Evolutionary conservation across 2,888 invertebrate genomes (phyloP), one percentile per base, ranked within the genome.

Genomic region (Lasius fuliginosus): DNA sequence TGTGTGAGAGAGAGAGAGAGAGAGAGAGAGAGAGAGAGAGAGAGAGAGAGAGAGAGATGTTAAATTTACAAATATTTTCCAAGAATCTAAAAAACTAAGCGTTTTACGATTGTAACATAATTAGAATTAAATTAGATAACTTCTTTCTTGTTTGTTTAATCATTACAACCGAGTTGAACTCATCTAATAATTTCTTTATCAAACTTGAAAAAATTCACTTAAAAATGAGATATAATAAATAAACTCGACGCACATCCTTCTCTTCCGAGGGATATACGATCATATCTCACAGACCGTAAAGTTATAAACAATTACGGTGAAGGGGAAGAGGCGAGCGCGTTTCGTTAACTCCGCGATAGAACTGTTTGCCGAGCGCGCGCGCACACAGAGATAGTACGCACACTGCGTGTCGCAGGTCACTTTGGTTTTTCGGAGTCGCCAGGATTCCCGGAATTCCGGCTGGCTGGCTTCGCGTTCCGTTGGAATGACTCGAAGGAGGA

Each of bases 381-480:
- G 15, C 15, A 33, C 11, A 12, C 3, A 36, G 5, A 36, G 0
- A 36, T 5, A 36, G 0, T 23, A 23, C 23, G 23, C 23, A 36
- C 36, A 5, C 36, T 36, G 36, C 36, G 36, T 36, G 36, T 2
- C 11, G 33, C 23, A 36, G n/a, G 46, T 60, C 18, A 71, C 71
- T 71, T 30, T 1, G 33, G 4, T n/a, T 77, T 68, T 58, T 68
- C 33, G 49, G 33, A 60, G 27, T 27, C n/a, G 46, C 4, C 23
- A 56, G 60, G 49, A 81, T 81, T 36, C 60, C 23, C 71, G 79
- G 71, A 81, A 81, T 62, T 81, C 79, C 79, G 69, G 60, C 46
- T 81, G 71, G 49, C 79, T 71, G 60, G 18, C 23, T 23, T 23
- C 23, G 23, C 79, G 79, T 71, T 71, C 46, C 71, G 79, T 71